Base-by-base conservation (phyloP, 1,140 invertebrate species). In the Aphaenogaster ashmeadi region DNA sequence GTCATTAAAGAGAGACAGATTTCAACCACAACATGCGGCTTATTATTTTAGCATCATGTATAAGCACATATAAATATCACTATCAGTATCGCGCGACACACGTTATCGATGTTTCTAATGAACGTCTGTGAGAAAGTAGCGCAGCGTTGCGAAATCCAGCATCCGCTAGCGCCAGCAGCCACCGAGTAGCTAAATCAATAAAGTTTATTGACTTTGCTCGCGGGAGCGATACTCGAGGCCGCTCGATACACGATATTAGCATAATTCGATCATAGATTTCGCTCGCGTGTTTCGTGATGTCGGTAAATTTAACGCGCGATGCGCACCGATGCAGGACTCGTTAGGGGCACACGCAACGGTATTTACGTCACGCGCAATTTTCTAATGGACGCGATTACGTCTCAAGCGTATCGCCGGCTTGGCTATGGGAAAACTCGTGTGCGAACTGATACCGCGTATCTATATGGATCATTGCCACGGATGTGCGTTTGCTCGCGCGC, bases 201-300 rank as follows among this genome's bases (percentile, higher is more conserved):
- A 56, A 33, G 79, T 81, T 81, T 81, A 81, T 81, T 81, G 50
- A 81, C 66, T 81, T n/a, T 44, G 66, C 38, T 38, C 33, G 79
- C 38, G 66, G 38, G 66, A 71, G 60, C 44, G 75, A 64, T 64
- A 38, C 75, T 79, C 41, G 75, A 3, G 36, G 38, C 64, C 36
- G 50, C 41, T 81, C 21, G 21, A 69, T 54, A 69, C 64, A 52
- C 38, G 52, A 44, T 71, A 71, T 81, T 81, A 81, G 79, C 64
- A 71, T 81, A 71, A 71, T 71, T 71, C 66, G 66, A 71, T 71
- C 79, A 56, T 56, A 56, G 78, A 81, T 81, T 69, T 41, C 47
- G 47, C 78, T n/a, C 78, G 64, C 36, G 50, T 64, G 75, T 78
- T 58, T 50, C 50, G 50, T 8, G 47, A 71, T 13, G 64, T 9